phyloP scores from a whole-genome alignment of 2,888 invertebrate genomes.

The Rhopalosiphum nymphaeae region DNA sequence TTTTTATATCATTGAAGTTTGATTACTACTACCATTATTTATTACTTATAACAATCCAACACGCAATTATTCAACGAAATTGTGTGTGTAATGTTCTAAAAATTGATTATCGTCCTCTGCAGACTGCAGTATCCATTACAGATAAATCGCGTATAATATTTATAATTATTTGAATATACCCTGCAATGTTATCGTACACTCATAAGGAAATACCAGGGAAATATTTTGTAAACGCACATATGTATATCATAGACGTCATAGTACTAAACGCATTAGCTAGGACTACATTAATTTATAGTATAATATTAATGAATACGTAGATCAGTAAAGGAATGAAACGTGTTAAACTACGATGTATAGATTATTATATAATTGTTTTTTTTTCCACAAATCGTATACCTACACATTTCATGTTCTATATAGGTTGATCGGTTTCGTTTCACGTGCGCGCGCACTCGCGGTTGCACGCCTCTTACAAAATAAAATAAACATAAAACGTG shows the following conservation, averaged over 20 bases:
- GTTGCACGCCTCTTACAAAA: not conserved
- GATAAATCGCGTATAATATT: not conserved
- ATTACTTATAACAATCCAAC: not conserved
- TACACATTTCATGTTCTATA: not conserved
- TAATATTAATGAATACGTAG: not conserved
- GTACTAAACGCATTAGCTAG: not conserved
- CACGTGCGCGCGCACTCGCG: not conserved
- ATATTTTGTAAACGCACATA: not conserved
- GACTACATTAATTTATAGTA: not conserved
- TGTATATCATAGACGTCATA: not conserved
- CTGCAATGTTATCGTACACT: not conserved
- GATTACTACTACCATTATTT: not conserved
- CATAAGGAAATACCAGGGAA: not conserved
- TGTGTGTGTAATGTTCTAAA: not conserved
- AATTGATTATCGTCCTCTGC: not conserved
- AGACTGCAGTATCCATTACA: not conserved
- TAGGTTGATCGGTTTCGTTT: not conserved
- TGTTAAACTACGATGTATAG: not conserved
- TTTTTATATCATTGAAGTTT: not conserved
- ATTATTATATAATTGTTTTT: not conserved
- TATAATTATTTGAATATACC: not conserved
- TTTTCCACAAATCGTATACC: not conserved
- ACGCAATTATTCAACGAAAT: not conserved
- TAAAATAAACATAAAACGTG: not conserved
- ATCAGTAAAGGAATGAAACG: not conserved